Evolutionary conservation across 2,888 invertebrate species (phyloP).

Genomic region (Stratiomys singularior): DNA sequence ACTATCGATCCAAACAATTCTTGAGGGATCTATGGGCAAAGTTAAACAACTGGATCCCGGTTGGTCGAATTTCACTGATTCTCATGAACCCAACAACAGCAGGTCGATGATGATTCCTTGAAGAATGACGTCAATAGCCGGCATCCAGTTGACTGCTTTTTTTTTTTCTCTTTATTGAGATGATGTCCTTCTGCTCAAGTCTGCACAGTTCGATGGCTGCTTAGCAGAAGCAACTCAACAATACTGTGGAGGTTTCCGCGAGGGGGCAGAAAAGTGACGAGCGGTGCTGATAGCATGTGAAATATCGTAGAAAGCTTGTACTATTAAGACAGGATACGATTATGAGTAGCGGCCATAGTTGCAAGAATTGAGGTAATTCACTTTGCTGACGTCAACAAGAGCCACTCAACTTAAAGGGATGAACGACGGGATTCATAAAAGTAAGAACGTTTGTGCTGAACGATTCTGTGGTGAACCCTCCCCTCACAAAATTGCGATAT

Average conservation of each 20-base stretch:
- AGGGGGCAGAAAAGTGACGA: not conserved
- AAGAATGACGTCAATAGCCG: constrained; percentile 5
- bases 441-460: not conserved
- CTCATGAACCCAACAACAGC: too few species aligned
- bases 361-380: not conserved
- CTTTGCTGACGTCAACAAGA: constrained; percentile 1
- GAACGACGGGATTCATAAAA: not conserved
- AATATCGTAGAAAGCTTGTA: too few species aligned
- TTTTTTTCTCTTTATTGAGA: not conserved
- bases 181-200: not conserved
- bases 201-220: not conserved
- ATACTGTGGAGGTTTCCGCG: not conserved
- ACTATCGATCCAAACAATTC: too few species aligned
- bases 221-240: not conserved
- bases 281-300: not conserved
- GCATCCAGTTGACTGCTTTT: constrained; percentile 15
- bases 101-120: not conserved
- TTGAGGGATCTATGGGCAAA: too few species aligned
- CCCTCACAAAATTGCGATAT: too few species aligned
- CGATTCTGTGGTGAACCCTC: not conserved
- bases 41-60: too few species aligned
- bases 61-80: too few species aligned
- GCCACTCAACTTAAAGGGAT: not conserved
- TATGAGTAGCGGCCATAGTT: not conserved
- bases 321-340: too few species aligned